Evolutionary conservation across 2,797 vertebrate species (phyloP).

Genomic region (Hemibagrus guttatus): DNA sequence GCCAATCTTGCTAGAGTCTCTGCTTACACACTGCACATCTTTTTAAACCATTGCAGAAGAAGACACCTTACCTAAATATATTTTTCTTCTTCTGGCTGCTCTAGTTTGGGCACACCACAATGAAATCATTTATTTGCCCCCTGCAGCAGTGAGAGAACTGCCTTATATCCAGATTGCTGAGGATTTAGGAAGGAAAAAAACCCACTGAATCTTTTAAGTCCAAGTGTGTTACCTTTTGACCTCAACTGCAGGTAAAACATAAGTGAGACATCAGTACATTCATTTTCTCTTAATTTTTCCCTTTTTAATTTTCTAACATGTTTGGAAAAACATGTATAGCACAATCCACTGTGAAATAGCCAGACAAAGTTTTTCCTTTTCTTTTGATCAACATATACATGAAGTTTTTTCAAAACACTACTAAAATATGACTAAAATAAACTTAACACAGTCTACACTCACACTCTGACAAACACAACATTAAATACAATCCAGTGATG

Average conservation of each 20-base stretch:
- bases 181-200: neutral
- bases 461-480: neutral
- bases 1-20: no score
- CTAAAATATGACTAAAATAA: neutral
- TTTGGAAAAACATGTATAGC: neutral
- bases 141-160: no score
- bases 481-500: slow-evolving; percentile 1
- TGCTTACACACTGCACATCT: no score
- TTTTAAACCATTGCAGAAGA: no score
- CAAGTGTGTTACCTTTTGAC: neutral
- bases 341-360: neutral
- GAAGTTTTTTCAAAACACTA: neutral
- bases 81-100: no score
- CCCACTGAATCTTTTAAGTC: neutral
- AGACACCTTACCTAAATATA: no score
- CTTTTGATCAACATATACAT: neutral
- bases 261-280: no score
- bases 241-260: neutral
- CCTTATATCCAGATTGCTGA: neutral
- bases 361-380: neutral
- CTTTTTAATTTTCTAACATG: neutral
- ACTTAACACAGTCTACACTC: neutral
- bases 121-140: no score
- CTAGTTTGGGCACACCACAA: no score
- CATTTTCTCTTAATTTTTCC: no score